Evolutionary conservation across 2,113 vertebrate genomes (phyloP), one percentile per base, ranked within the genome.

Genomic region (Nanorana parkeri): DNA sequence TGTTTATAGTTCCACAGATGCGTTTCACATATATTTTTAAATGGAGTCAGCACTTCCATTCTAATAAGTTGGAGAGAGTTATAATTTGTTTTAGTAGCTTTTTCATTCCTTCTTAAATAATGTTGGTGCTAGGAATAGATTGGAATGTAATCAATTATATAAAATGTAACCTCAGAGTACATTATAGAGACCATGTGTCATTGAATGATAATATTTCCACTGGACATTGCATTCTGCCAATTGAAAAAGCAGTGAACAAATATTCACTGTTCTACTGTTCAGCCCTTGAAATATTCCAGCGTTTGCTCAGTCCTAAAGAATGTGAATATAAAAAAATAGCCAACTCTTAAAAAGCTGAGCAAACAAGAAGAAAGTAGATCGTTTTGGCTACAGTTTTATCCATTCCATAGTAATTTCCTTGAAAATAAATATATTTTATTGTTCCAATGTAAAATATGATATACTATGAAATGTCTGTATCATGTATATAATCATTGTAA

Each of bases 231-330:
- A 36, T 36, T 29, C 16, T 58, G 54, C 54, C 71, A 74, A 74
- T 19, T 74, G 11, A 5, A 20, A 58, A 15, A 36, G 54, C 54
- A 54, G 54, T 10, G 54, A 19, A 56, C 64, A 56, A 78, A 78
- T 78, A 78, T 78, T 67, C 51, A 78, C 64, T 52, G 54, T 78
- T n/a, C 20, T 36, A 32, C 21, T 78, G 24, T 68, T 56, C 19
- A 78, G 64, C 36, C 5, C 64, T 78, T 68, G 51, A 78, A 36
- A 78, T 78, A 21, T 19, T 67, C 20, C 3, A 19, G 20, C 36
- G 16, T 76, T 76, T 76, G 73, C 29, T 32, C 55, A 23, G 32
- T 41, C 29, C 17, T 21, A 24, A 76, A 47, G 28, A 32, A 74
- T 74, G 71, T 32, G 54, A 74, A 58, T 32, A n/a, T 21, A 74